Conservation (phyloP, 2,113 vertebrate species). For the Phainopepla nitens region DNA sequence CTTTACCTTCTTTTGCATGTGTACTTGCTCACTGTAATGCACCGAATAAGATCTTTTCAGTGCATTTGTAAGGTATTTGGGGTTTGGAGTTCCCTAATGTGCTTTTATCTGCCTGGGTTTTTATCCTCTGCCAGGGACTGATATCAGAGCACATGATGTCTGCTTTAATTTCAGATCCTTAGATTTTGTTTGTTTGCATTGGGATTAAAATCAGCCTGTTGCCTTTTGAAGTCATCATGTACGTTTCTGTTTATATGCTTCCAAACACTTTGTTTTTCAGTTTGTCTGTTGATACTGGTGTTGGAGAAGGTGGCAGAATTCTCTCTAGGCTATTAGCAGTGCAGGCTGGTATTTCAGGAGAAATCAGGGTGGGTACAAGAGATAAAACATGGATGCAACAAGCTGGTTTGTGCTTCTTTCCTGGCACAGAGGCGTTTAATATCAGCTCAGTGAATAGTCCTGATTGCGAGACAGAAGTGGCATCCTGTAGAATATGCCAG, state of each 20-base stretch:
- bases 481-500: neutral
- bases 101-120: neutral
- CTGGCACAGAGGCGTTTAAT: neutral
- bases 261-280: neutral
- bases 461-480: neutral
- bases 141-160: neutral
- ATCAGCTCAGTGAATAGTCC: neutral
- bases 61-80: neutral
- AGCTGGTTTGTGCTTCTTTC: neutral
- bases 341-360: neutral
- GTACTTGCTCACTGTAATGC: neutral
- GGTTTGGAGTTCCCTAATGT: neutral
- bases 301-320: neutral
- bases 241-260: neutral
- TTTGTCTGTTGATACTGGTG: neutral
- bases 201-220: slow-evolving; percentile 34
- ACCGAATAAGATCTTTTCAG: neutral
- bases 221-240: slow-evolving; percentile 1
- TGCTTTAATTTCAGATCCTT: neutral
- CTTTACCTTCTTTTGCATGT: neutral
- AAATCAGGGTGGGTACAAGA: neutral
- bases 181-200: slow-evolving; percentile 29
- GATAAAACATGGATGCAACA: neutral
- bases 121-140: slow-evolving; percentile 16
- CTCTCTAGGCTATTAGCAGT: neutral